Conservation (phyloP, 2,888 invertebrate species). For the Pammene aurita region DNA sequence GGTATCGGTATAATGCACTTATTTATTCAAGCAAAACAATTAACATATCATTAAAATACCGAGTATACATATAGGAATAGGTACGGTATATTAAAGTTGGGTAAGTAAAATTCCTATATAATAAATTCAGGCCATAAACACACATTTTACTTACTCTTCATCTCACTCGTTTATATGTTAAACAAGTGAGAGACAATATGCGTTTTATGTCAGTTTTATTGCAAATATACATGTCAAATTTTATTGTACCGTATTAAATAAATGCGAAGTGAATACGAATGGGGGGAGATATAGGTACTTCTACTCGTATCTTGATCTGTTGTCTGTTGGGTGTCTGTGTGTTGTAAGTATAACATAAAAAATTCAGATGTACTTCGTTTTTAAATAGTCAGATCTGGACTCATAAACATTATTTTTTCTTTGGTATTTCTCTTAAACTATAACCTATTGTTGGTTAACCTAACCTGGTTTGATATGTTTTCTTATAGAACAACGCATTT, state of each 20-base stretch:
- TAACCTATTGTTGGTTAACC: too few relatives aligned
- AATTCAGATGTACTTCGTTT: too few relatives aligned
- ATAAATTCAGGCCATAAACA: conserved; percentile 16
- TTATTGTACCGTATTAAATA: conserved; percentile 8
- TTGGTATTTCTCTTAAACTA: too few relatives aligned
- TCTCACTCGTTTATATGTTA: neutral
- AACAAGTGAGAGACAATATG: conserved; percentile 25
- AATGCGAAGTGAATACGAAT: conserved; percentile 12
- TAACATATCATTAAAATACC: neutral
- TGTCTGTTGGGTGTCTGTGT: too few relatives aligned
- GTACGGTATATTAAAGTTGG: too few relatives aligned
- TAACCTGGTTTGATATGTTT: too few relatives aligned
- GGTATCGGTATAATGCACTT: neutral
- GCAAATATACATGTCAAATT: neutral
- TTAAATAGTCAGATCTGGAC: too few relatives aligned
- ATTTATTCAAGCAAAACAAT: neutral
- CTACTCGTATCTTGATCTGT: neutral
- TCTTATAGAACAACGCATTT: too few relatives aligned
- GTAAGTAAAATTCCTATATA: neutral
- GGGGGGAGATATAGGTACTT: neutral
- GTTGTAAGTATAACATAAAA: too few relatives aligned
- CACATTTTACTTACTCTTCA: conserved; percentile 2
- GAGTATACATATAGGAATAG: too few relatives aligned
- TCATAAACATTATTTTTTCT: too few relatives aligned
- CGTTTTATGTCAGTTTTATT: conserved; percentile 22